phyloP scores from a whole-genome alignment of 37 sponge, comb jelly and placozoan genomes.

The Spongilla lacustris region DNA sequence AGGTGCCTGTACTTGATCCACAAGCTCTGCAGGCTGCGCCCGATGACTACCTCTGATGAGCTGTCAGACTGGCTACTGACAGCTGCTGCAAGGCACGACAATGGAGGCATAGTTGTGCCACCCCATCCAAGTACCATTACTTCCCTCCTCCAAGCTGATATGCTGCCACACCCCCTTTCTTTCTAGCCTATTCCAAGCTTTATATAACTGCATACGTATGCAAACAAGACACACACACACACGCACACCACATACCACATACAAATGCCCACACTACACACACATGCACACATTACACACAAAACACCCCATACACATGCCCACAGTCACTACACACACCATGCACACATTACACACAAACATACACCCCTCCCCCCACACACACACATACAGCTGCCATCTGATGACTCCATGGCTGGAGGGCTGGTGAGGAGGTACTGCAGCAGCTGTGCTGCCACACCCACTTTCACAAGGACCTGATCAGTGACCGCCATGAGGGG shows the following conservation, averaged over 20 bases:
- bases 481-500: constrained; percentile 52
- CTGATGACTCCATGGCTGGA: constrained; percentile 14
- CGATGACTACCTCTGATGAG: not conserved
- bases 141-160: too few relatives aligned
- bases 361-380: not conserved
- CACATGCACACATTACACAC: not conserved
- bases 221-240: too few relatives aligned
- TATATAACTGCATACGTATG: too few relatives aligned
- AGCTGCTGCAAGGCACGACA: too few relatives aligned
- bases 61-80: not conserved
- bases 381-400: not conserved
- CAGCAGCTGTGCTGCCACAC: constrained; percentile 45
- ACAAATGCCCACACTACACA: too few relatives aligned
- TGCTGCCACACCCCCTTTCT: too few relatives aligned
- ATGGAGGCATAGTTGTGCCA: too few relatives aligned
- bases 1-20: constrained; percentile 43
- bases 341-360: constrained; percentile 16
- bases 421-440: constrained; percentile 56
- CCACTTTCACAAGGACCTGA: constrained; percentile 28
- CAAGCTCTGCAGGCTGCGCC: constrained; percentile 14
- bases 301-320: not conserved
- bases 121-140: too few relatives aligned
- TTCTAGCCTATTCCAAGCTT: too few relatives aligned
- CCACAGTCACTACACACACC: not conserved
- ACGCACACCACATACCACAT: too few relatives aligned